These are phyloP conservation scores for Ahaetulla prasina DNA, from an alignment of 2,113 vertebrate genomes.

Conservation along the genomic window DNA sequence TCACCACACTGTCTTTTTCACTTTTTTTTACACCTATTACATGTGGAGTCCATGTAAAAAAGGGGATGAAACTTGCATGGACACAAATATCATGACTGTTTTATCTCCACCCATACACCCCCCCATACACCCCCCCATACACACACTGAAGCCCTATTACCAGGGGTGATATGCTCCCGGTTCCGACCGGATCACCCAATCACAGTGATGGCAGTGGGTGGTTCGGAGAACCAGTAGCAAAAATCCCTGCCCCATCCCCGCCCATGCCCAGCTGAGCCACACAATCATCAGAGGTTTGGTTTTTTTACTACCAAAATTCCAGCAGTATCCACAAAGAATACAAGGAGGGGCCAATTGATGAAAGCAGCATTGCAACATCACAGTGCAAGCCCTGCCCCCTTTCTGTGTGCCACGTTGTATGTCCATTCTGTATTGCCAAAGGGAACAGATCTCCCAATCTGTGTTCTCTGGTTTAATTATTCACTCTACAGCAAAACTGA, in stretches of 20 bases:
- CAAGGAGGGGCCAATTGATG: not conserved
- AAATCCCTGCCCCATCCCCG: no score
- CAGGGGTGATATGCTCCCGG: no score
- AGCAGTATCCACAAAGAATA: not conserved
- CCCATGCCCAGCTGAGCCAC: no score
- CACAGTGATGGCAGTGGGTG: no score
- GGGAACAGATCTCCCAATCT: not conserved
- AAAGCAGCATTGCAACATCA: not conserved
- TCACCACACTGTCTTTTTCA: not conserved
- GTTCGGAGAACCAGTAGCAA: no score
- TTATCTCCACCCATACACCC: not conserved
- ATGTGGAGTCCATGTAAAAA: not conserved
- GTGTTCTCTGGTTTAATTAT: not conserved
- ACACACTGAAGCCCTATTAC: not conserved
- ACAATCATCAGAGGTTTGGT: no score
- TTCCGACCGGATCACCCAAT: no score
- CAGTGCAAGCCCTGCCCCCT: not conserved
- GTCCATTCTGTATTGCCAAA: not conserved
- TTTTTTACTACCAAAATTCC: no score
- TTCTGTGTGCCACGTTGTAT: not conserved
- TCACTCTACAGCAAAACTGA: not conserved
- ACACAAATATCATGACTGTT: not conserved
- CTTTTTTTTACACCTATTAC: not conserved
- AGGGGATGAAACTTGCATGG: not conserved
- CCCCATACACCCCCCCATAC: not conserved